Base-by-base conservation (phyloP, 1,140 invertebrate species). In the Drosophila trapezifrons region DNA sequence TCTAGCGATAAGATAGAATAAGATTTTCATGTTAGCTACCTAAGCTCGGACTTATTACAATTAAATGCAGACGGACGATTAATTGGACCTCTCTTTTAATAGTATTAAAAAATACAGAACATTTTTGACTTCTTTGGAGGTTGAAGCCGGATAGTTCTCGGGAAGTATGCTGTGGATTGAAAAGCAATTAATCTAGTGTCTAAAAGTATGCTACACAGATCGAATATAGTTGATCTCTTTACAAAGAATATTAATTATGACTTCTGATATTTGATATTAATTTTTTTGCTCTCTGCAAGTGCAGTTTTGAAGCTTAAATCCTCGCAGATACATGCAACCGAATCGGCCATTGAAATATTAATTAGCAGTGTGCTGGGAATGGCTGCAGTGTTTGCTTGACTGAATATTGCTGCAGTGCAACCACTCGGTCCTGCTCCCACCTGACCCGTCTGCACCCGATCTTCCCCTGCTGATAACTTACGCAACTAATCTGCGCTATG, bases 301-400 rank as follows among this genome's bases (percentile, higher is more conserved):
- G 60, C 52, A 58, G 51, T 20, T 20, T 20, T 38, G 20, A 27
- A 37, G 63, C 38, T 51, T 55, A 20, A 38, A 55, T 29, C 29
- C 35, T 62, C 12, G 29, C 59, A 63, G 65, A 64, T 37, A 57
- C 58, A 69, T 47, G 60, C 67, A 69, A 43, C 65, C 22, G 62
- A 45, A 71, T 71, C 45, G 56, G 46, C 73, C 76, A 78, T 84
- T 87, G 77, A 89, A 87, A 87, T 89, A 87, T 84, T 87, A 89
- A 87, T 87, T 87, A 87, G 84, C 70, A 64, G 73, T 46, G 63
- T 71, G 58, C 58, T 71, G 78, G 54, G 78, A 65, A 82, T 80
- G 70, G 67, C 79, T 89, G 84, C 84, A 80, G 79, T 85, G 70
- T 56, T 79, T 72, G 72, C 62, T 75, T 77, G 76, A 84, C 63